Conservation (phyloP, 30 jellyfish, hydroid and myxozoan species). For the Aurelia aurita region DNA sequence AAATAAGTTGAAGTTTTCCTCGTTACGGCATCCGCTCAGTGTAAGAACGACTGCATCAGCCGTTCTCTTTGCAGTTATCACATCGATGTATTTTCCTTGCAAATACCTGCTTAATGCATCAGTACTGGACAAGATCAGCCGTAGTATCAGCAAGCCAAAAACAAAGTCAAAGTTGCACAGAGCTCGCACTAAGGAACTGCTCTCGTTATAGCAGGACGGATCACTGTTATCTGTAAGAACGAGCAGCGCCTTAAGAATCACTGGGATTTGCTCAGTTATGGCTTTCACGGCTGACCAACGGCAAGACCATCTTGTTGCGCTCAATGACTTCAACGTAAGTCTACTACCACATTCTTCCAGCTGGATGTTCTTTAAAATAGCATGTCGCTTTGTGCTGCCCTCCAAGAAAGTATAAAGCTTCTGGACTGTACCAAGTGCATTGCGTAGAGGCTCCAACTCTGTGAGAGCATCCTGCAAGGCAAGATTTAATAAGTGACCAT, state of each 20-base stretch:
- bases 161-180: conserved; percentile 35
- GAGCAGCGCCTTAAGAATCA: conserved; percentile 34
- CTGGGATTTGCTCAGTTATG: conserved; percentile 29
- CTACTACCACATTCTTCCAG: conserved; percentile 21
- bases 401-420: conserved; percentile 33
- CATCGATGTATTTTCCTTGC: conserved; percentile 51
- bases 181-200: conserved; percentile 23
- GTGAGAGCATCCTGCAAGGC: no score
- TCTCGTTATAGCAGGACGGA: conserved; percentile 18
- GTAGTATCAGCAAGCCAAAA: conserved; percentile 20
- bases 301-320: conserved; percentile 67
- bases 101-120: conserved; percentile 45
- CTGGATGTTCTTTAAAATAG: conserved; percentile 29
- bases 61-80: conserved; percentile 33
- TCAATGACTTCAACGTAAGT: conserved; percentile 33
- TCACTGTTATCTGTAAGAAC: conserved; percentile 4
- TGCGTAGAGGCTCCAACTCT: conserved; percentile 8
- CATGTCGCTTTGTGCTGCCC: conserved; percentile 56
- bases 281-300: conserved; percentile 26
- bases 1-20: no score
- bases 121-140: conserved; percentile 24
- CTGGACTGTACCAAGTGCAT: conserved; percentile 52
- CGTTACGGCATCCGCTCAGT: no score
- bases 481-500: background rate
- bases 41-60: no score